A percentile compares a stretch with the other conserved stretches of the same genome.
Conservation (phyloP, 2,888 invertebrate genomes). For the Galerucella pusilla region DNA sequence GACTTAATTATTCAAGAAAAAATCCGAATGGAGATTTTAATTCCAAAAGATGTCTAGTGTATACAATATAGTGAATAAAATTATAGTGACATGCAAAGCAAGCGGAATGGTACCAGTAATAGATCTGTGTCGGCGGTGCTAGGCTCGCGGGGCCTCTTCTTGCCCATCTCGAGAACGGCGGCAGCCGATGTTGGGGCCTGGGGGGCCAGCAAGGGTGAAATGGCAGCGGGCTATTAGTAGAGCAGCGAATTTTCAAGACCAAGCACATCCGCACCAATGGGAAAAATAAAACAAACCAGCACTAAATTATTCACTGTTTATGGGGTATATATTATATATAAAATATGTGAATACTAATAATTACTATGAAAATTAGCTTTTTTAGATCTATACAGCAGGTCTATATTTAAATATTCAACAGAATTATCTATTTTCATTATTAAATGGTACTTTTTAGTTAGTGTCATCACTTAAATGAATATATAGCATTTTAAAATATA, state of each 20-base stretch:
- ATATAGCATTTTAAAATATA: too few relatives aligned
- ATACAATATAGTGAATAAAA: constrained; percentile 32
- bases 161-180: constrained; percentile 89
- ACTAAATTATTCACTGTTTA: constrained; percentile 60
- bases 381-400: constrained; percentile 18
- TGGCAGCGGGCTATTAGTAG: constrained; percentile 68
- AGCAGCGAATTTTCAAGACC: constrained; percentile 65
- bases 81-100: constrained; percentile 70
- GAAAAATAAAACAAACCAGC: constrained; percentile 66
- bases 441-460: neutral
- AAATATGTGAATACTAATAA: constrained; percentile 23
- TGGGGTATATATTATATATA: constrained; percentile 33
- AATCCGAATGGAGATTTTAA: neutral
- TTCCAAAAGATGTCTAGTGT: constrained; percentile 24
- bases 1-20: too few relatives aligned
- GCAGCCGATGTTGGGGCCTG: constrained; percentile 55
- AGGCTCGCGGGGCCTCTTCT: constrained; percentile 92
- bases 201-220: constrained; percentile 73
- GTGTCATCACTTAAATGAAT: neutral
- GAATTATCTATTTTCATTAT: neutral
- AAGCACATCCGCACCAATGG: constrained; percentile 65
- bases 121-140: constrained; percentile 82
- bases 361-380: constrained; percentile 11
- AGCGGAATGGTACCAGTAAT: constrained; percentile 88
- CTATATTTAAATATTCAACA: constrained; percentile 12